Conservation (phyloP, 2,797 vertebrate species). For the Pachyuromys duprasi region DNA sequence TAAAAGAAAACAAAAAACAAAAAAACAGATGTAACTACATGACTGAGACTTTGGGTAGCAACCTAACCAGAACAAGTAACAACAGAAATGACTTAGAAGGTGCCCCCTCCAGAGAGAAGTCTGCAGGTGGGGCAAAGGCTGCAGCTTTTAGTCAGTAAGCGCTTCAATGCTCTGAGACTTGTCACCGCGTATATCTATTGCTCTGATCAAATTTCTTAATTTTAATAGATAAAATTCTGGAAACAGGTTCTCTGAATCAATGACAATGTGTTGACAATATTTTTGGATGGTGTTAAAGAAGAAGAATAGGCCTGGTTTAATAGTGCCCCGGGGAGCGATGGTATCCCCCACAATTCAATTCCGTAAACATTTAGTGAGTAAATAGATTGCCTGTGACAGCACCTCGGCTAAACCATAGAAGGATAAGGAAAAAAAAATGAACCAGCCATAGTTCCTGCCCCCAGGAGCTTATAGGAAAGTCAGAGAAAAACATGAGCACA, state of each 20-base stretch:
- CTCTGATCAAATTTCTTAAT: slow-evolving; percentile 42
- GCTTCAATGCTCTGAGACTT: background rate
- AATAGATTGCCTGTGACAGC: slow-evolving; percentile 70
- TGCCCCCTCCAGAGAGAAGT: background rate
- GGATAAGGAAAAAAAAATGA: slow-evolving; percentile 73
- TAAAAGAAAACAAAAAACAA: background rate
- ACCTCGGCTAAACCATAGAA: slow-evolving; percentile 60
- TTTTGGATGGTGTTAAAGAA: slow-evolving; percentile 55
- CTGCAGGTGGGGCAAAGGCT: background rate
- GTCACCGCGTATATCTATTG: background rate
- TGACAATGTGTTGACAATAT: slow-evolving; percentile 55
- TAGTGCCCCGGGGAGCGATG: slow-evolving; percentile 35
- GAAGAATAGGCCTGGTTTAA: slow-evolving; percentile 68
- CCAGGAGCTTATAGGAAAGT: slow-evolving; percentile 55
- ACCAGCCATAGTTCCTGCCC: slow-evolving; percentile 58
- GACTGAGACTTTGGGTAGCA: background rate
- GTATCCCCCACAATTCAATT: slow-evolving; percentile 71
- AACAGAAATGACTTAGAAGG: slow-evolving; percentile 47
- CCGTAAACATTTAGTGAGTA: slow-evolving; percentile 73
- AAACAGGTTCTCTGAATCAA: slow-evolving; percentile 66
- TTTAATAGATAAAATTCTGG: slow-evolving; percentile 74
- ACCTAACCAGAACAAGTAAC: background rate
- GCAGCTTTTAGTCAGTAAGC: background rate
- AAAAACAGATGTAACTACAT: background rate
- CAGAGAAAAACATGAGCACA: slow-evolving; percentile 48